phyloP scores from a whole-genome alignment of 2,113 vertebrate species.

The Lagopus muta region DNA sequence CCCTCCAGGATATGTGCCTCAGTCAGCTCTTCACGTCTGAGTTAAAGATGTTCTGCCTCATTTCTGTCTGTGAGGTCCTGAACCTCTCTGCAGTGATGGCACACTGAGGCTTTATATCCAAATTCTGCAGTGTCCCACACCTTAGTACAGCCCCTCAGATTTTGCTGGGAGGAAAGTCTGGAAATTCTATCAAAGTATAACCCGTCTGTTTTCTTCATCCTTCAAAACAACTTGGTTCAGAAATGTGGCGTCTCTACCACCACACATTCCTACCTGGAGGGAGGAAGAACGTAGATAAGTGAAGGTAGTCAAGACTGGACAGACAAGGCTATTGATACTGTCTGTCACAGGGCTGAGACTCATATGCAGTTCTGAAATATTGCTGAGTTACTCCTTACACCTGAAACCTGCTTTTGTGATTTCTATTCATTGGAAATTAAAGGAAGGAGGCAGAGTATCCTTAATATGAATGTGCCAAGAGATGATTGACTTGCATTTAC shows the following conservation, averaged over 20 bases:
- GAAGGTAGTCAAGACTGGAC: neutral
- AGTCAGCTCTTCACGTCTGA: constrained; percentile 24
- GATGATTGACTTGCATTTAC: constrained; percentile 1
- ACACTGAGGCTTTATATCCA: neutral
- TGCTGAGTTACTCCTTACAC: neutral
- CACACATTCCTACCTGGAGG: neutral
- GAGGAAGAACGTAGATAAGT: neutral
- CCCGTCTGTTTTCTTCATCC: neutral
- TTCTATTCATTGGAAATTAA: neutral
- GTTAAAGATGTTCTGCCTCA: constrained; percentile 18
- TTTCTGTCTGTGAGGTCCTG: neutral
- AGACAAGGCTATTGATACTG: neutral
- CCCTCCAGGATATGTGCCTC: neutral
- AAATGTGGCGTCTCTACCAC: neutral
- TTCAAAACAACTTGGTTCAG: neutral
- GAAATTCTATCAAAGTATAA: neutral
- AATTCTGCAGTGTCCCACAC: neutral
- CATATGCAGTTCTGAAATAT: neutral
- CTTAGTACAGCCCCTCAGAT: neutral
- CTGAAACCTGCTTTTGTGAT: neutral
- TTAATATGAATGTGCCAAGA: neutral
- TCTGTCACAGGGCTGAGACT: neutral
- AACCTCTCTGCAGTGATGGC: fast-evolving
- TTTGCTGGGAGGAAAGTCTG: neutral
- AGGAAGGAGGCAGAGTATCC: neutral